Evolutionary conservation across 2,113 vertebrate genomes (phyloP), one percentile per base, ranked within the genome.

Genomic region (Poecile atricapillus): DNA sequence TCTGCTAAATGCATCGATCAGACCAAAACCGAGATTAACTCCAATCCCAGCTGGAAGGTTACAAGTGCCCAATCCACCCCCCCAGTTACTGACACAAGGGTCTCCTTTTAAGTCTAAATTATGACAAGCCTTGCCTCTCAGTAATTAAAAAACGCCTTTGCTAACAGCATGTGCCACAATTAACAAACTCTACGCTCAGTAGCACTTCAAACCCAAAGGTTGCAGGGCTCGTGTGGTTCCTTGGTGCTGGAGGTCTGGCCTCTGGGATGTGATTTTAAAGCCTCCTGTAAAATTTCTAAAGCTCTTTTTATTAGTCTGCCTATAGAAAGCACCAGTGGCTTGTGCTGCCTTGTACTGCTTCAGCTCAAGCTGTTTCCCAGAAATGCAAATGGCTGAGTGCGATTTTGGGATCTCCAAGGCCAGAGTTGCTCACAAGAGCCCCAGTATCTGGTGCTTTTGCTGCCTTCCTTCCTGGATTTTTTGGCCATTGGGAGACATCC

Each of bases 21-120:
- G 24, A 88, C 60, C 92, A 87, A 96, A 94, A 88, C 73, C 76
- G 17, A 64, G 93, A 96, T 97, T 96, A 96, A 87, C 88, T 96
- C 77, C 77, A 95, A 71, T 95, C 95, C 90, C 65, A 90, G 31
- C 2, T 71, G 83, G 60, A 70, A 62, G 76, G 15, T 89, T 88
- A 33, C 4, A 9, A 83, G 65, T 63, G 28, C 49, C 64, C 93
- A 71, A 0, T 78, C 83, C 73, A 67, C 52, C 22, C 47, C 52
- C 67, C 35, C 19, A 47, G 31, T 68, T 74, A 20, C 30, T 92
- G 52, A 20, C 28, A 22, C 2, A 49, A 15, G 16, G 5, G 7
- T 56, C 35, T 90, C n/a, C 33, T 70, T 65, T 73, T 17, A 64
- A 44, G 39, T 91, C 70, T 65, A 7, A 69, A 46, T 76, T 43